These are phyloP conservation scores for Xenotilapia longispinis DNA, from an alignment of 2,113 vertebrate genomes.

Conservation along the genomic window DNA sequence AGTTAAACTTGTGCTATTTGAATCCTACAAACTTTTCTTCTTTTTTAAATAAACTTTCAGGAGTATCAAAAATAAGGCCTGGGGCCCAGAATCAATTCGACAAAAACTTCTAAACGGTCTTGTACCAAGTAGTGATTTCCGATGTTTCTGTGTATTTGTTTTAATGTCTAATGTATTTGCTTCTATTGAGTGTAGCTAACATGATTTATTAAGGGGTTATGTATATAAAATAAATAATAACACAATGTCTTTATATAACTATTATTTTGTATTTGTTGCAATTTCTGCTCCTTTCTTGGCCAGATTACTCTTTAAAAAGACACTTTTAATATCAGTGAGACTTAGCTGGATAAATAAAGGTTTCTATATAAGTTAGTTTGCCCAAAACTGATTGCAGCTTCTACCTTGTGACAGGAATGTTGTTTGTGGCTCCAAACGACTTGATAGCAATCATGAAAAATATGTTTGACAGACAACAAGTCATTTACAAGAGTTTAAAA, in stretches of 20 bases:
- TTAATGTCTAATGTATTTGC: not conserved
- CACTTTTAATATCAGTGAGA: not conserved
- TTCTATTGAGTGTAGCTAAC: not conserved
- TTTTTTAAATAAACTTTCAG: not conserved
- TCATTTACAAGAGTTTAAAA: not conserved
- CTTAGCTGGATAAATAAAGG: not conserved
- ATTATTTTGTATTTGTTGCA: not conserved
- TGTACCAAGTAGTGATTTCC: not conserved
- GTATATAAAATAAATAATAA: not conserved
- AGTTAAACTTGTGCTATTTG: not conserved
- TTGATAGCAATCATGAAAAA: not conserved
- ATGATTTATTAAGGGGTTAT: not conserved
- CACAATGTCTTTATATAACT: not conserved
- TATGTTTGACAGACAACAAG: not conserved
- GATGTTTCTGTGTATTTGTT: not conserved
- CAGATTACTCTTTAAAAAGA: not conserved
- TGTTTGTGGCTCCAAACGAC: not conserved
- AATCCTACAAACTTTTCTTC: not conserved
- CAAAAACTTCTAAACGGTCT: not conserved
- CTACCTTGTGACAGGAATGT: not conserved
- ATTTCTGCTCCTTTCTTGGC: not conserved
- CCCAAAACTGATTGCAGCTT: not conserved
- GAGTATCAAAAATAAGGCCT: not conserved
- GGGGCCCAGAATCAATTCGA: not conserved
- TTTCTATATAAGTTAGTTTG: not conserved